A percentile compares a stretch with the other conserved stretches of the same genome.
Evolutionary conservation across 2,113 vertebrate genomes (phyloP).

Genomic region (Cyphomyrus plagiostoma): DNA sequence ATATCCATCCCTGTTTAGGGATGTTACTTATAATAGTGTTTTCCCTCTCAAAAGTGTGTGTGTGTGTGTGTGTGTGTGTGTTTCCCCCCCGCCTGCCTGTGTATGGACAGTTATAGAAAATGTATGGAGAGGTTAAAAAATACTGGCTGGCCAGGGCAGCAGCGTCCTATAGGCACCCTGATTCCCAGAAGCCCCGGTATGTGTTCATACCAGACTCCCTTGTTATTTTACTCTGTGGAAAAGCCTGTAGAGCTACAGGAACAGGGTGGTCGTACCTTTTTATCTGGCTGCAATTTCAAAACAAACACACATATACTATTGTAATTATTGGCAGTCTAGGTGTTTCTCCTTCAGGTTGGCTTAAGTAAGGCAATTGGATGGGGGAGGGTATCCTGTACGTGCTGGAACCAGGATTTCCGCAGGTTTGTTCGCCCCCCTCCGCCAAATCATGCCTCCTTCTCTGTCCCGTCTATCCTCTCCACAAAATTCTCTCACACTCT

Average conservation of each 20-base stretch:
- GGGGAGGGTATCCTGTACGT: slow-evolving; percentile 43
- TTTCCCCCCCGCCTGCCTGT: background rate
- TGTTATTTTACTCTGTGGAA: background rate
- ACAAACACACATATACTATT: slow-evolving; percentile 2
- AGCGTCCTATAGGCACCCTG: background rate
- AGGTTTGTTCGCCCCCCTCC: slow-evolving; percentile 22
- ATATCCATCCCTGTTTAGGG: background rate
- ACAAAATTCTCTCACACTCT: slow-evolving; percentile 8
- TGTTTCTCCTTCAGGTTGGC: background rate
- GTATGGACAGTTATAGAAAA: background rate
- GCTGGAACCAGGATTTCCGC: slow-evolving; percentile 56
- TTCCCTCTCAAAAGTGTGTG: background rate
- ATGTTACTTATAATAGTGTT: background rate
- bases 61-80: background rate
- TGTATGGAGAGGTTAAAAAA: background rate
- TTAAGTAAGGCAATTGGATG: background rate
- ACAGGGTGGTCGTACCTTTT: background rate
- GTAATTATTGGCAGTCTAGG: slow-evolving; percentile 9
- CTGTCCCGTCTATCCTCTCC: slow-evolving; percentile 10
- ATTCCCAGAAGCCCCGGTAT: background rate
- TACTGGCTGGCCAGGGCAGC: background rate
- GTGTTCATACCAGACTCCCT: background rate
- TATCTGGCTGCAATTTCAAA: background rate
- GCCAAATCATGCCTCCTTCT: background rate
- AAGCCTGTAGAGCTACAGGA: background rate